These are phyloP conservation scores for Calyptomena viridis DNA, from an alignment of 2,113 vertebrate species.

Conservation along the genomic window DNA sequence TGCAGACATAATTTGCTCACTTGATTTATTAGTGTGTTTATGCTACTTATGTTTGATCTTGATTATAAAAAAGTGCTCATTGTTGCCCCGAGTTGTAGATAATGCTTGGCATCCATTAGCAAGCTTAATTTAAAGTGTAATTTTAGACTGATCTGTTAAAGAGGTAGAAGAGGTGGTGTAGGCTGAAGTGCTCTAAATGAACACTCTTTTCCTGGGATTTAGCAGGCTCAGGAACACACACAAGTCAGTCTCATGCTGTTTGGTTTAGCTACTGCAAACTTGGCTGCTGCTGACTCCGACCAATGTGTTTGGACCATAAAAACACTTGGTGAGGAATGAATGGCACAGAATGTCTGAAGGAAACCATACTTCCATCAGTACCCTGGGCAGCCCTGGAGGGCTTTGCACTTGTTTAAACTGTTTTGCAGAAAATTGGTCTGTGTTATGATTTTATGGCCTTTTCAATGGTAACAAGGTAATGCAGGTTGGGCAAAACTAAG, in stretches of 20 bases:
- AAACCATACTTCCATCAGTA: background rate
- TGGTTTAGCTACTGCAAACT: background rate
- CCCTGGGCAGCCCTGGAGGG: background rate
- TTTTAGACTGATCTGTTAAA: background rate
- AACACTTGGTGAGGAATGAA: background rate
- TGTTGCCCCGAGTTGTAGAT: background rate
- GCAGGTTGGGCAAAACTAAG: too few relatives aligned
- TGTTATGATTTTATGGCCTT: too few relatives aligned
- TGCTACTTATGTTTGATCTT: slow-evolving; percentile 22
- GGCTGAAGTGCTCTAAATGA: background rate
- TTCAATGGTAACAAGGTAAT: too few relatives aligned
- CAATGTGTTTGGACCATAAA: background rate
- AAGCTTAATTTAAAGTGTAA: background rate
- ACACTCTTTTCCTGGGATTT: background rate
- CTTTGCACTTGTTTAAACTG: background rate
- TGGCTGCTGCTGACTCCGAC: background rate
- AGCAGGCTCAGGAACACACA: accelerated
- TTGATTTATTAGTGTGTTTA: slow-evolving; percentile 48
- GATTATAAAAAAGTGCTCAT: background rate
- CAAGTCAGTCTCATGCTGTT: background rate
- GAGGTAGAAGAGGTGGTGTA: background rate
- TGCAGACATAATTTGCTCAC: slow-evolving; percentile 31
- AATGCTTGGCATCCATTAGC: background rate
- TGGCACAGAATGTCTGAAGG: background rate
- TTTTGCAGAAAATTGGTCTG: background rate